Percentiles rank a stretch among this genome's conserved stretches.
phyloP scores from a whole-genome alignment of 2,797 vertebrate genomes.

The Lacerta bilineata region DNA sequence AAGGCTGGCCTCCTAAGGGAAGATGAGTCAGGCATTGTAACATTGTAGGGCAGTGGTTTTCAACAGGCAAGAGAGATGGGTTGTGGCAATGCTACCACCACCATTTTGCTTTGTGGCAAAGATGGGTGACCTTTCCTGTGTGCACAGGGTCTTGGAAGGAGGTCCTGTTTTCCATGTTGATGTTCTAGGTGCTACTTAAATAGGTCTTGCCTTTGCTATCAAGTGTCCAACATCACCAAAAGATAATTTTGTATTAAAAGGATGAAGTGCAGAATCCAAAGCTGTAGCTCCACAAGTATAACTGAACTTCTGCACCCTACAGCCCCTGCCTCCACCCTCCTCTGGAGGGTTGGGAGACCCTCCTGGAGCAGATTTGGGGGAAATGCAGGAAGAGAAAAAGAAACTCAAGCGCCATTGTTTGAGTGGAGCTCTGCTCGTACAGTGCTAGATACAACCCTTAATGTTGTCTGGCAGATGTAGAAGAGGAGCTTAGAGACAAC shows the following conservation, averaged over 20 bases:
- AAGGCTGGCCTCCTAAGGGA: neutral
- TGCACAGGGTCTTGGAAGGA: neutral
- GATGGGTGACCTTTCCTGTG: neutral
- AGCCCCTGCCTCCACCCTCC: no score
- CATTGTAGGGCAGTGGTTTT: neutral
- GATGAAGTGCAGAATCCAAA: neutral
- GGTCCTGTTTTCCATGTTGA: neutral
- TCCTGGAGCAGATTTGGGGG: no score
- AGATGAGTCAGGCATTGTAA: neutral
- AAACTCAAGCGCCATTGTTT: no score
- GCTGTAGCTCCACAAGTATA: no score
- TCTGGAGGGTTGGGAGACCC: no score
- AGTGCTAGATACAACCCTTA: no score
- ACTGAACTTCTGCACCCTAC: no score
- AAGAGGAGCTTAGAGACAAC: neutral
- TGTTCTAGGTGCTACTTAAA: neutral
- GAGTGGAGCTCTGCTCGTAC: no score
- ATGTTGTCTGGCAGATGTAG: neutral
- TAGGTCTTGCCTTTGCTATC: neutral
- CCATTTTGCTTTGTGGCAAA: neutral
- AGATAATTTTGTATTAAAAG: neutral
- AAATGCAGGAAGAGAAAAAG: no score
- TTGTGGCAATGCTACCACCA: neutral
- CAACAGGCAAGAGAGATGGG: neutral
- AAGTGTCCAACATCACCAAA: neutral